phyloP scores from a whole-genome alignment of 2,113 vertebrate species.

The Istiophorus platypterus region DNA sequence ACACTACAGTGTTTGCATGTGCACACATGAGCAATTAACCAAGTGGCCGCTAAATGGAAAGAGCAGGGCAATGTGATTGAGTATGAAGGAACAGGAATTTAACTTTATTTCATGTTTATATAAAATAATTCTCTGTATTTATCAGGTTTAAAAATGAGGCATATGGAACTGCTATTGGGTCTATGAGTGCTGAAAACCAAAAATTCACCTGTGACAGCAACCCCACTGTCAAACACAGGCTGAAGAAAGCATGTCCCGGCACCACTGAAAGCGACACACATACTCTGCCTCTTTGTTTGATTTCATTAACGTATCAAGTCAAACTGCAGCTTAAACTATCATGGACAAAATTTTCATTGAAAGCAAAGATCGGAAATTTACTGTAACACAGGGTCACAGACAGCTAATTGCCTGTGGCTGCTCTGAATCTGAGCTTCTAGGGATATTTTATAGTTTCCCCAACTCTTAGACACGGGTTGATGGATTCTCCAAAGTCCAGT shows the following conservation, averaged over 20 bases:
- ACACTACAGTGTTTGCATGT: not conserved
- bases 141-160: too few relatives aligned
- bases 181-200: too few relatives aligned
- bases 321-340: not conserved
- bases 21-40: slow-evolving; percentile 33
- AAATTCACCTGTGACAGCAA: too few relatives aligned
- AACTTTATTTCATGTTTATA: too few relatives aligned
- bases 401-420: not conserved
- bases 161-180: too few relatives aligned
- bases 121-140: too few relatives aligned
- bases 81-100: too few relatives aligned
- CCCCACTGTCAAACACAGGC: too few relatives aligned
- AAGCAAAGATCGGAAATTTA: not conserved
- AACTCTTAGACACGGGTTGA: not conserved
- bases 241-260: not conserved
- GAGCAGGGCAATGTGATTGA: too few relatives aligned
- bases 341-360: not conserved
- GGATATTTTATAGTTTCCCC: not conserved
- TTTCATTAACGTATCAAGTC: not conserved
- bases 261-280: not conserved
- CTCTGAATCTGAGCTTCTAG: not conserved
- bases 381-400: not conserved
- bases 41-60: not conserved
- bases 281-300: not conserved
- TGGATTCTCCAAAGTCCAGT: not conserved